A percentile compares a stretch with the other conserved stretches of the same genome.
Conservation (phyloP, 2,888 invertebrate genomes). For the Neoascia interrupta region DNA sequence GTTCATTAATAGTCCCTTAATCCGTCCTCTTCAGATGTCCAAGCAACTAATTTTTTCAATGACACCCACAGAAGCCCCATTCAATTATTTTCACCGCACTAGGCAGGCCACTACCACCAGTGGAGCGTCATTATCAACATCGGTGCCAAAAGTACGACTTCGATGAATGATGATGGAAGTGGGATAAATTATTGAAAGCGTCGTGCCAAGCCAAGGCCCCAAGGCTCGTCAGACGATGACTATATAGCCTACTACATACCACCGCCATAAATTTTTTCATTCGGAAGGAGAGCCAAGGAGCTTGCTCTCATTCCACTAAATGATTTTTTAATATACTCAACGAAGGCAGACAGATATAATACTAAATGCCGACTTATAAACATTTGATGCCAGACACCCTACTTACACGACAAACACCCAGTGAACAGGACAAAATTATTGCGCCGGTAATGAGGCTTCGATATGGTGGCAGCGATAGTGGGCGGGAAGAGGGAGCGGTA, state of each 20-base stretch:
- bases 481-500: too few species aligned
- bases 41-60: background rate
- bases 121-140: conserved; percentile 16
- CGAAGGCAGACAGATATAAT: background rate
- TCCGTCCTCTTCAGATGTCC: background rate
- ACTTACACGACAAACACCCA: conserved; percentile 7
- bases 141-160: conserved; percentile 32
- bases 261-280: conserved; percentile 40
- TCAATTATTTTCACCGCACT: conserved; percentile 5
- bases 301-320: conserved; percentile 4
- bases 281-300: background rate
- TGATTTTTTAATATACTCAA: conserved; percentile 40
- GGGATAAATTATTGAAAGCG: too few species aligned
- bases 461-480: too few species aligned
- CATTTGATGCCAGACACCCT: too few species aligned
- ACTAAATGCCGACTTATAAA: too few species aligned
- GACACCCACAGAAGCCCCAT: conserved; percentile 14
- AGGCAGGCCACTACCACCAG: background rate
- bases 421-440: conserved; percentile 36
- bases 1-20: background rate
- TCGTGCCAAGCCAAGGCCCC: too few species aligned
- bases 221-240: conserved; percentile 13
- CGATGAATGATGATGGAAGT: conserved; percentile 40
- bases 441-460: conserved; percentile 27
- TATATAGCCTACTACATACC: background rate